These are phyloP conservation scores for Porites rus DNA, from an alignment of 92 coral and sea anemone genomes.

Conservation along the genomic window DNA sequence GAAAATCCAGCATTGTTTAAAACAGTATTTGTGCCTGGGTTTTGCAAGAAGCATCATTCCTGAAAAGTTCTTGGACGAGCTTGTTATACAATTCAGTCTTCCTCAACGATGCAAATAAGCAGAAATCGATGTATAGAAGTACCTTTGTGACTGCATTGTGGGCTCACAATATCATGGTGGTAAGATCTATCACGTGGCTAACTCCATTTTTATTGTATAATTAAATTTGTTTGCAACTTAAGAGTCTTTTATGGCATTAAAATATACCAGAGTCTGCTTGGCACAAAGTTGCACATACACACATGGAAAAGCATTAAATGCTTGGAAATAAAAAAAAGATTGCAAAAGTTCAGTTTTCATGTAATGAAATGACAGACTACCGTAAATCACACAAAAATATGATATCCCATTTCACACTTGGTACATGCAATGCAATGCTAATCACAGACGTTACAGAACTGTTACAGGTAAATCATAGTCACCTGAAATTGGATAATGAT, in stretches of 20 bases:
- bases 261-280: conserved; percentile 30
- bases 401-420: conserved; percentile 1
- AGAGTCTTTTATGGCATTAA: conserved; percentile 37
- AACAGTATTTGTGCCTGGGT: conserved; percentile 31
- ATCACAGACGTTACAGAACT: conserved; percentile 12
- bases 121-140: too few species aligned
- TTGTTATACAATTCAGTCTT: too few species aligned
- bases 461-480: not conserved
- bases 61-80: too few species aligned
- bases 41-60: not conserved
- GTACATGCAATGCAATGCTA: conserved; percentile 5
- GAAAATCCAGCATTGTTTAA: conserved; percentile 37
- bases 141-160: too few species aligned
- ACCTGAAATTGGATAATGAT: not conserved
- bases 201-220: conserved; percentile 24
- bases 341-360: not conserved
- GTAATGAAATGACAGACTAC: not conserved
- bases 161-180: not conserved
- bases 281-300: conserved; percentile 14
- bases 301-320: not conserved
- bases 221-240: conserved; percentile 36
- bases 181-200: not conserved
- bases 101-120: too few species aligned
- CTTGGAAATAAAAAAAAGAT: too few species aligned
- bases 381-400: not conserved